These are phyloP conservation scores for Rhyzopertha dominica DNA, from an alignment of 1,140 invertebrate genomes.

Conservation along the genomic window DNA sequence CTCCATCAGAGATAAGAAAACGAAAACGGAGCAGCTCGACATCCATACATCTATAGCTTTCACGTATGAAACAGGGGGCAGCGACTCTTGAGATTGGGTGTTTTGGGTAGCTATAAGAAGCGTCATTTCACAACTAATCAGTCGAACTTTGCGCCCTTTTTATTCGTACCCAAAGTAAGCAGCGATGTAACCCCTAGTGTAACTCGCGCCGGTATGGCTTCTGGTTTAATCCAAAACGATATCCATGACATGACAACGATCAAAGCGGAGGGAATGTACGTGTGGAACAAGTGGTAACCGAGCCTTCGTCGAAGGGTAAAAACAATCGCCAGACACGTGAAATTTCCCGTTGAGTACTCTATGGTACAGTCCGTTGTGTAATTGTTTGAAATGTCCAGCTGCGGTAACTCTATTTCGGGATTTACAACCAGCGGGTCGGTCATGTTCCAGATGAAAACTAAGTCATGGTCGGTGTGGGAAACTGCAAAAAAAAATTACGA, in stretches of 20 bases:
- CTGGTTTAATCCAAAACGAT: conserved; percentile 90
- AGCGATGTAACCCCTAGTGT: conserved; percentile 79
- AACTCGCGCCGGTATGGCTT: conserved; percentile 78
- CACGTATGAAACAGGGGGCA: conserved; percentile 85
- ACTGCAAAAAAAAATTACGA: conserved; percentile 50
- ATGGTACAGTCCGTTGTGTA: conserved; percentile 85
- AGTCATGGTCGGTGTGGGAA: conserved; percentile 77
- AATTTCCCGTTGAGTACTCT: conserved; percentile 83
- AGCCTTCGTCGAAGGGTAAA: conserved; percentile 77
- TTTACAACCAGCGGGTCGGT: conserved; percentile 82
- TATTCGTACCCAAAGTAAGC: conserved; percentile 73
- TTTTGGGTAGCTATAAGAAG: conserved; percentile 71
- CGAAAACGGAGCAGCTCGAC: conserved; percentile 88
- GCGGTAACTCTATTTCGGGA: conserved; percentile 79
- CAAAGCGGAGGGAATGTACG: conserved; percentile 82
- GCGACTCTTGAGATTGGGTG: conserved; percentile 83
- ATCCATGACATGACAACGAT: conserved; percentile 93
- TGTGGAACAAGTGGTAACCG: conserved; percentile 86
- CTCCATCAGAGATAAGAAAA: conserved; percentile 88
- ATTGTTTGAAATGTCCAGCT: conserved; percentile 81
- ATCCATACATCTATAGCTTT: conserved; percentile 93
- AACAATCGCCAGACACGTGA: conserved; percentile 80
- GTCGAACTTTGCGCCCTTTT: too few species aligned
- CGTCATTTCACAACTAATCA: conserved; percentile 1
- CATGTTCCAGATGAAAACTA: conserved; percentile 84